Percentiles rank a stretch among this genome's conserved stretches.
Conservation (phyloP, 2,113 vertebrate species). For the Anser brachyrhynchus region DNA sequence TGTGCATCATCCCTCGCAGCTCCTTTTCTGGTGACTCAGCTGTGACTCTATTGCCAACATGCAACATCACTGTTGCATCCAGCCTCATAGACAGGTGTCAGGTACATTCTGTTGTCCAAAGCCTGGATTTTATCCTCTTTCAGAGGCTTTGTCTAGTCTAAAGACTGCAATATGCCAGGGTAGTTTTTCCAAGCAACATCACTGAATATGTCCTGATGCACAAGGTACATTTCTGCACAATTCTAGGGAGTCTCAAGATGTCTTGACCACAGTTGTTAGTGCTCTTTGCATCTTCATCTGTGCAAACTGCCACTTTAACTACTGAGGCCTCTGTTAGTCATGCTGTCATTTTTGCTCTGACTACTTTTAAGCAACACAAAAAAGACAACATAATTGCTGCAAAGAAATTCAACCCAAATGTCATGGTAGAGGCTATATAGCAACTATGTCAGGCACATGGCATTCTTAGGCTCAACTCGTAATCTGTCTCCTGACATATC, state of each 20-base stretch:
- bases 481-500: constrained; percentile 13
- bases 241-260: background rate
- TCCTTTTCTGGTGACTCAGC: background rate
- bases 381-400: constrained; percentile 15
- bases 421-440: background rate
- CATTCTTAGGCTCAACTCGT: background rate
- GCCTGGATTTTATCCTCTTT: background rate
- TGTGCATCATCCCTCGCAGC: background rate
- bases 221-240: background rate
- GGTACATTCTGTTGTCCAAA: background rate
- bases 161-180: background rate
- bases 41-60: background rate
- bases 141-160: background rate
- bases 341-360: background rate
- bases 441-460: background rate
- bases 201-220: background rate
- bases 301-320: background rate
- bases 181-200: background rate
- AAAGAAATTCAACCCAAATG: constrained; percentile 30
- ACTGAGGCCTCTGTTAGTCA: background rate
- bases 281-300: background rate
- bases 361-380: background rate
- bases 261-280: background rate
- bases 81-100: background rate
- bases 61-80: background rate